These are phyloP conservation scores for Polyergus mexicanus DNA, from an alignment of 1,140 invertebrate species.

Conservation along the genomic window DNA sequence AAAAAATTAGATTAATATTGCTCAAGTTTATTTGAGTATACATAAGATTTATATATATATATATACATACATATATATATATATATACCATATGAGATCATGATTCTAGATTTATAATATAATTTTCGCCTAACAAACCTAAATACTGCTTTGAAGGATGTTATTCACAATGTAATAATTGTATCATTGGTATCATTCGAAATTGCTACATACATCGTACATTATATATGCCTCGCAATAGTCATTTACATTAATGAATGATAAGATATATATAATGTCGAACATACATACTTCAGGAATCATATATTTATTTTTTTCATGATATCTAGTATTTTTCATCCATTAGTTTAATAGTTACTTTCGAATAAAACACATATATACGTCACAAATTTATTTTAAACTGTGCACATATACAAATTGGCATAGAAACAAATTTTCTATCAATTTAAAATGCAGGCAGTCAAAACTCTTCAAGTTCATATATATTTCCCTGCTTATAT, in stretches of 20 bases:
- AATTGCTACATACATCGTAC: not conserved
- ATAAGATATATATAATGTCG: not conserved
- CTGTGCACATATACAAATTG: constrained; percentile 23
- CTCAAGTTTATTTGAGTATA: constrained; percentile 54
- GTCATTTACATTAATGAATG: constrained; percentile 2
- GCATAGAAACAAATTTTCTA: constrained; percentile 40
- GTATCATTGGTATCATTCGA: constrained; percentile 16
- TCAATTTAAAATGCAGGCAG: not conserved
- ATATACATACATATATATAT: too few species aligned
- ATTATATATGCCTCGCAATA: not conserved
- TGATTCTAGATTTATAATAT: constrained; percentile 19
- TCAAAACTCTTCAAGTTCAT: not conserved
- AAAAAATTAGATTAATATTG: constrained; percentile 32
- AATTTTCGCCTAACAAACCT: constrained; percentile 40
- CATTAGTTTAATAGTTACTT: constrained; percentile 1
- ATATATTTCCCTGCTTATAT: constrained; percentile 7
- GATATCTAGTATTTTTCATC: constrained; percentile 31
- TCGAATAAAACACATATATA: constrained; percentile 1
- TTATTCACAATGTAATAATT: constrained; percentile 19
- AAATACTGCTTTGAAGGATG: constrained; percentile 49
- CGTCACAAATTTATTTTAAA: constrained; percentile 35
- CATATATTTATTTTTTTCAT: constrained; percentile 50
- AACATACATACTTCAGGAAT: not conserved
- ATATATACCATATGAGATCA: not conserved
- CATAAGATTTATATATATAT: not conserved